Conservation (phyloP, 2,113 vertebrate genomes). For the Pluvianellus socialis region DNA sequence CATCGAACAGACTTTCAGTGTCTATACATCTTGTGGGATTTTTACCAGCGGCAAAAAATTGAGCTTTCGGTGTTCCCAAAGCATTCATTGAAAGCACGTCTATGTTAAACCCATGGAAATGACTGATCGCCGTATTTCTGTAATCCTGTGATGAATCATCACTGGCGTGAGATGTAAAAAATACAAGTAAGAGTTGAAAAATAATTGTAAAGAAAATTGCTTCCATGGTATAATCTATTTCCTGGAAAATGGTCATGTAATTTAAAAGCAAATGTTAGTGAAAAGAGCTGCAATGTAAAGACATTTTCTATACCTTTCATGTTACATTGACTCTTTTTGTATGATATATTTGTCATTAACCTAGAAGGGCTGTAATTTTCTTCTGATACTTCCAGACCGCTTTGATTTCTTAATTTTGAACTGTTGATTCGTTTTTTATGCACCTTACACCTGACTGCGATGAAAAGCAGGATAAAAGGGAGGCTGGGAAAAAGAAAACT, state of each 20-base stretch:
- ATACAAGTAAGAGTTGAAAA: neutral
- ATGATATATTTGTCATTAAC: neutral
- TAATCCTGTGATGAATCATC: neutral
- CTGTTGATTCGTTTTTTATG: neutral
- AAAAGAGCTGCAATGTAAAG: neutral
- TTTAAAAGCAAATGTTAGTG: neutral
- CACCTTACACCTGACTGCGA: neutral
- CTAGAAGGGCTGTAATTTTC: neutral
- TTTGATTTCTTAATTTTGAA: neutral
- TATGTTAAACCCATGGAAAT: slow-evolving; percentile 2
- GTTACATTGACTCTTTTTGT: neutral
- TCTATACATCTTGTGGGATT: slow-evolving; percentile 21
- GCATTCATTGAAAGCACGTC: neutral
- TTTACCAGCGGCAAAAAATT: slow-evolving; percentile 36
- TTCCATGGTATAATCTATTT: neutral
- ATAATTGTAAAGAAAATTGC: neutral
- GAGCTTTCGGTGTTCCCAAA: neutral
- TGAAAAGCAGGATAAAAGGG: neutral
- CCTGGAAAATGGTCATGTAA: neutral
- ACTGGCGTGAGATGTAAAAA: neutral
- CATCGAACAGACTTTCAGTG: slow-evolving; percentile 57
- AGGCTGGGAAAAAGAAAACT: neutral
- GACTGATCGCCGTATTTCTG: neutral
- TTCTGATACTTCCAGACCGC: neutral
- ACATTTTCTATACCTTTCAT: neutral